These are phyloP conservation scores for Dipodomys ordii DNA, from an alignment of 2,113 vertebrate species.

Conservation along the genomic window DNA sequence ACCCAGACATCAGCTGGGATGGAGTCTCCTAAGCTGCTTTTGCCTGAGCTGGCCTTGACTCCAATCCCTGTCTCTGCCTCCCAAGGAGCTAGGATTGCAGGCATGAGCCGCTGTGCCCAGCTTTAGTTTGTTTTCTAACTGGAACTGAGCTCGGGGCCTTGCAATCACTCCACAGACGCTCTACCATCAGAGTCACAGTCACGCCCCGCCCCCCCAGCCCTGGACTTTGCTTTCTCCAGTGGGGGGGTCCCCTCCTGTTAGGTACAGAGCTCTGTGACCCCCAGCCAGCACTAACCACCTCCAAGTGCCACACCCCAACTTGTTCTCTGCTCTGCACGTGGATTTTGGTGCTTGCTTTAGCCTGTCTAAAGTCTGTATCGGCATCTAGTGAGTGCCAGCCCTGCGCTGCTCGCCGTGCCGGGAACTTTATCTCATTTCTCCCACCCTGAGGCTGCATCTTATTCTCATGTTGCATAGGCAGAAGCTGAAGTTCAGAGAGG, in stretches of 20 bases:
- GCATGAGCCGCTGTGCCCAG: too few relatives aligned
- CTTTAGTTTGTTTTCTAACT: too few relatives aligned
- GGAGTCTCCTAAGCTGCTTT: too few relatives aligned
- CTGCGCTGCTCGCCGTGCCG: not conserved
- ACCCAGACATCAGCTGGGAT: too few relatives aligned
- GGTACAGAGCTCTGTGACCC: too few relatives aligned
- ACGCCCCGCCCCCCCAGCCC: not conserved
- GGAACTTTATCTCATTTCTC: too few relatives aligned
- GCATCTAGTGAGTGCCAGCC: not conserved
- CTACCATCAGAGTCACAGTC: too few relatives aligned
- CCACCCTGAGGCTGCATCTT: not conserved
- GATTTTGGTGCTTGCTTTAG: not conserved
- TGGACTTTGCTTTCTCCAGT: not conserved
- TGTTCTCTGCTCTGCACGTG: rapidly evolving
- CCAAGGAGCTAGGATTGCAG: too few relatives aligned
- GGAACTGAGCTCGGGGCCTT: too few relatives aligned
- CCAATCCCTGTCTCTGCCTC: too few relatives aligned
- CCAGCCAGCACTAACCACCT: not conserved
- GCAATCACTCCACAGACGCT: too few relatives aligned
- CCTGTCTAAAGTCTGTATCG: not conserved
- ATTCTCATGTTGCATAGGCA: not conserved
- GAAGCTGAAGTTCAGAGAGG: not conserved
- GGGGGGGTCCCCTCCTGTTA: not conserved
- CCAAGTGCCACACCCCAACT: not conserved
- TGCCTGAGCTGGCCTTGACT: too few relatives aligned